Evolutionary conservation across 2,888 invertebrate species (phyloP), one percentile per base, ranked within the genome.

Genomic region (Thelaira solivaga): DNA sequence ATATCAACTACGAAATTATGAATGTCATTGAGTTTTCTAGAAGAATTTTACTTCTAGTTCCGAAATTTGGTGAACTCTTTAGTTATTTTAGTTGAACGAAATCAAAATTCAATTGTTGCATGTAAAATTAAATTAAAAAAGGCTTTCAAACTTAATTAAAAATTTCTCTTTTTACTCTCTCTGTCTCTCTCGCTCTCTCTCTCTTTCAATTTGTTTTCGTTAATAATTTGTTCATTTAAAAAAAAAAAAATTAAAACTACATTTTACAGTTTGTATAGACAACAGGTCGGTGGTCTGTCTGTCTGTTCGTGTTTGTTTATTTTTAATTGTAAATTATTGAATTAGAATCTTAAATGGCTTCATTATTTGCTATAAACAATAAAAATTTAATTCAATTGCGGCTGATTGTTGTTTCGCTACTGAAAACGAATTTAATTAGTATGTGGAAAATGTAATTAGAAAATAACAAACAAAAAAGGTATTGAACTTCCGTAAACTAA

Each of bases 61-160:
- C n/a, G n/a, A n/a, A n/a, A n/a, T n/a, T n/a, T n/a, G n/a, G n/a
- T n/a, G n/a, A n/a, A n/a, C n/a, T n/a, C n/a, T n/a, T n/a, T 57
- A 68, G 43, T 57, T 57, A 57, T 69, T 68, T 67, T 53, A 59
- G 20, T 62, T 68, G 62, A 75, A 75, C 62, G 31, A 75, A 75
- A 68, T 68, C 55, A 61, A 75, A 76, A 76, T 76, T 69, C 57
- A 76, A 76, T 71, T 69, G 57, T 51, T 51, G 13, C 26, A 64
- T 24, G 10, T 18, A 41, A 39, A 43, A 26, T 2, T 5, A 3
- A 1, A 13, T 29, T 22, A 29, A 43, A 39, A 69, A 13, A 18
- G 34, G 18, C 2, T 47, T 51, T 41, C 10, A 45, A 34, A 67
- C 36, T 13, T 36, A 51, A 51, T 36, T 13, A 29, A 4, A 64